Evolutionary conservation across 2,113 vertebrate genomes (phyloP), one percentile per base, ranked within the genome.

Genomic region (Sphaerodactylus townsendi): DNA sequence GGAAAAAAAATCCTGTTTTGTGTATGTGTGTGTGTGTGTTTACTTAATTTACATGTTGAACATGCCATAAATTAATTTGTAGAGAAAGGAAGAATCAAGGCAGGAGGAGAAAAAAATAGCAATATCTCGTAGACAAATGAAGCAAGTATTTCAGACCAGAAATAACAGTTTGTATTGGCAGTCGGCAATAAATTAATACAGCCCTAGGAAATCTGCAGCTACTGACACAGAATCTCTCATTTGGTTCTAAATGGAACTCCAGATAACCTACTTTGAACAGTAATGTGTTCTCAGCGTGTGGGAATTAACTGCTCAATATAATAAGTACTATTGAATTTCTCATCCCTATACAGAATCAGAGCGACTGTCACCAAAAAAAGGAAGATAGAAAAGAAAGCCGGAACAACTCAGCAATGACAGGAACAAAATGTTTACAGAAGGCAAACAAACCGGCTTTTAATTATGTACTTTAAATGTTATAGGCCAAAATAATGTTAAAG

Each of bases 281-380:
- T 93, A 96, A 95, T 95, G 94, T 93, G 94, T 93, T 96, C 95
- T 95, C 95, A 96, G 95, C 96, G 95, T 96, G 96, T 95, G 95
- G 95, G 95, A 95, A 96, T 96, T 97, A 96, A 95, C 95, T 93
- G 93, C 89, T 95, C 93, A 88, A 44, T 95, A 93, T 95, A 96
- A 94, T 95, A 96, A 96, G 94, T 94, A 93, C 93, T 94, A 95
- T 93, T 94, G 93, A 95, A 95, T 93, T 95, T 93, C 90, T 82
- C 90, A 92, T 95, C 92, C 94, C 88, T 85, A 90, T 85, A 77
- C 82, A 92, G 93, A 95, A 92, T 93, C 94, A 95, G 92, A 94
- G 90, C 89, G 93, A 93, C 90, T 86, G 84, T 85, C 92, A 95
- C 91, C 17, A 37, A 39, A 48, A 66, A n/a, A 73, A 35, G 41